These are phyloP conservation scores for Melinaea menophilus DNA, from an alignment of 2,888 invertebrate genomes.

Conservation along the genomic window DNA sequence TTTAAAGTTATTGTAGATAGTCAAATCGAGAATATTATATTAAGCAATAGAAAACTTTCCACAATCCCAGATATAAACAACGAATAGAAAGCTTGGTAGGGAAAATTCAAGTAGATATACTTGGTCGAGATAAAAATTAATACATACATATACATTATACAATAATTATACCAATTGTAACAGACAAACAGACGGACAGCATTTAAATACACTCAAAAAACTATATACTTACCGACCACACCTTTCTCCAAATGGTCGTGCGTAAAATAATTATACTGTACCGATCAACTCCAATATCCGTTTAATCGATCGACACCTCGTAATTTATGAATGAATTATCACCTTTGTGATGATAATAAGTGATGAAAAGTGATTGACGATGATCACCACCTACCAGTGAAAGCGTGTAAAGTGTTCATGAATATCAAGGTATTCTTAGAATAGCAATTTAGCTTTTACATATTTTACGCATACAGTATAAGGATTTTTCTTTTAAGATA, in stretches of 20 bases:
- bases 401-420: neutral
- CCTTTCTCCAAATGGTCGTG: neutral
- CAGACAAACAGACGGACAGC: too few relatives aligned
- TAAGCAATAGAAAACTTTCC: too few relatives aligned
- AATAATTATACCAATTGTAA: too few relatives aligned
- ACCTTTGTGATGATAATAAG: neutral
- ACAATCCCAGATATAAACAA: too few relatives aligned
- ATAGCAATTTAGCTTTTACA: neutral
- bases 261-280: conserved; percentile 2
- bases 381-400: neutral
- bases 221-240: neutral
- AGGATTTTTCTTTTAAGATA: too few relatives aligned
- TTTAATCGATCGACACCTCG: conserved; percentile 6
- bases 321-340: neutral
- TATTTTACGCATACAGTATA: neutral
- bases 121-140: too few relatives aligned
- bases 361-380: neutral
- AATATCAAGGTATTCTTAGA: neutral
- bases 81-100: too few relatives aligned
- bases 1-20: too few relatives aligned
- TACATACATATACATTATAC: too few relatives aligned
- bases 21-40: too few relatives aligned
- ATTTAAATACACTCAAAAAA: too few relatives aligned
- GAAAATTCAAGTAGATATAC: too few relatives aligned
- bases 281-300: neutral